Percentiles rank a stretch among this genome's conserved stretches.
Conservation (phyloP, 2,113 vertebrate species). For the Ceyx cyanopectus region DNA sequence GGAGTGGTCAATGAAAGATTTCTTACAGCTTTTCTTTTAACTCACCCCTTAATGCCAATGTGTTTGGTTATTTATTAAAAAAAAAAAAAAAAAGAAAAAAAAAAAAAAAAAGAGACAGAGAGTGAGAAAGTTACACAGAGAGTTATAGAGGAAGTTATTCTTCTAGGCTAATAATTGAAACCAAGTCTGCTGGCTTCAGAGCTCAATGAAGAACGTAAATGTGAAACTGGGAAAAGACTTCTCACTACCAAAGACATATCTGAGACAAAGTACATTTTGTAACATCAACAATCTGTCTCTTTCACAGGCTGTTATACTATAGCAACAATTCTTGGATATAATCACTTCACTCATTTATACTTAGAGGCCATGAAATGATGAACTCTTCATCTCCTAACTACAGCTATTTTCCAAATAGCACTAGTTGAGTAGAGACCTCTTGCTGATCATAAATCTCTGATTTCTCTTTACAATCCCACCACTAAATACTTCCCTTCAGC, state of each 20-base stretch:
- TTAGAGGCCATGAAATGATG: slow-evolving; percentile 53
- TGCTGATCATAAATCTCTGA: neutral
- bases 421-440: neutral
- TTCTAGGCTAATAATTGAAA: slow-evolving; percentile 29
- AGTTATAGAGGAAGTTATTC: neutral
- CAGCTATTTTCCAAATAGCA: neutral
- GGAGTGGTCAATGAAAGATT: neutral
- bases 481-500: neutral
- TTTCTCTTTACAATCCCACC: neutral
- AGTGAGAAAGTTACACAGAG: neutral
- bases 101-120: neutral
- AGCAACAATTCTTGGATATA: slow-evolving; percentile 43
- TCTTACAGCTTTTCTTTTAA: neutral
- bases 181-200: slow-evolving; percentile 25
- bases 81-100: neutral
- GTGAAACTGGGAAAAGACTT: slow-evolving; percentile 38
- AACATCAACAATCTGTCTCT: slow-evolving; percentile 25
- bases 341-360: slow-evolving; percentile 45
- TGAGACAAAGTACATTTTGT: slow-evolving; percentile 46
- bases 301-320: slow-evolving; percentile 22
- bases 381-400: slow-evolving; percentile 49
- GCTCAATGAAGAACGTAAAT: slow-evolving; percentile 22
- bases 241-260: slow-evolving; percentile 29
- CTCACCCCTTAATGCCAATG: accelerated
- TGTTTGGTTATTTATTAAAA: neutral